These are phyloP conservation scores for Ibidorhyncha struthersii DNA, from an alignment of 2,113 vertebrate genomes.

Conservation along the genomic window DNA sequence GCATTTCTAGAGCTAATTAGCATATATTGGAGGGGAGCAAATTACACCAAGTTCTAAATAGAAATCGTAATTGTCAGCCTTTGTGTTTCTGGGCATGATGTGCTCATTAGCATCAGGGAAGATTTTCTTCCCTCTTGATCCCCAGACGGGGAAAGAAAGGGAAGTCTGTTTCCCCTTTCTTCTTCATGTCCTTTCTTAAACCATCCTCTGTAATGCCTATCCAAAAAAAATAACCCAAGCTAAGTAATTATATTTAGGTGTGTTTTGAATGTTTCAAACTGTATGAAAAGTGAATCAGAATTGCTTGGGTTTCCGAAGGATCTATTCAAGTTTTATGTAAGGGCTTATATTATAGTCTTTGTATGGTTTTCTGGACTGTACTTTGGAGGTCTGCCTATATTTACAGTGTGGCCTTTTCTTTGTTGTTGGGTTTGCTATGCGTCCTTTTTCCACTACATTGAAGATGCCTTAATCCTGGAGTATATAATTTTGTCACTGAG, in stretches of 20 bases:
- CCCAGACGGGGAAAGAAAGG: background rate
- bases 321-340: background rate
- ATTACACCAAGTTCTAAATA: background rate
- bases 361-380: background rate
- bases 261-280: background rate
- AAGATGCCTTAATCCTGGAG: background rate
- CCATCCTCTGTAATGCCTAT: background rate
- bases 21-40: background rate
- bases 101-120: background rate
- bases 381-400: background rate
- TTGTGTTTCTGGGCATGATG: background rate
- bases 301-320: background rate
- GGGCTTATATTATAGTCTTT: background rate
- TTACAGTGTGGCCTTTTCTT: background rate
- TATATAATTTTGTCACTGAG: background rate
- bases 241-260: background rate
- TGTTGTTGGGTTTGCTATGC: background rate
- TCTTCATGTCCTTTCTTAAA: background rate
- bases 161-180: background rate
- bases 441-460: background rate
- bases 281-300: background rate
- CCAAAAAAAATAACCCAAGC: fast-evolving
- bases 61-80: background rate
- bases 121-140: background rate
- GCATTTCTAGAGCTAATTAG: background rate